Percentiles rank a stretch among this genome's conserved stretches.
phyloP scores from a whole-genome alignment of 2,888 invertebrate species.

The Megalurothrips usitatus region DNA sequence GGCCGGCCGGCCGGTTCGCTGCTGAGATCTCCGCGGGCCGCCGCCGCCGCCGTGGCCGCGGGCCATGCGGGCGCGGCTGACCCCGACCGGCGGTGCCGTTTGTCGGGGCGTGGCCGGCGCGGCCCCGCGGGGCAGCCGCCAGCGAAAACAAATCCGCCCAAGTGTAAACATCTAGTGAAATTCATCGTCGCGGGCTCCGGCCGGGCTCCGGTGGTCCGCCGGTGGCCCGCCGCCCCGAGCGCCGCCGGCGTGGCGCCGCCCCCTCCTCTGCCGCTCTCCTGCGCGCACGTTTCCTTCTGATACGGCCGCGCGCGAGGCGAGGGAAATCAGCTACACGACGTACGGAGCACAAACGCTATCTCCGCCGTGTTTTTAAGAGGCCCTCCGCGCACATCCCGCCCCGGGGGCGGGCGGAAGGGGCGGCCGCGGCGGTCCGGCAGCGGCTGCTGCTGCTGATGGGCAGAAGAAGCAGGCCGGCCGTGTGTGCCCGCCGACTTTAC shows the following conservation, averaged over 20 bases:
- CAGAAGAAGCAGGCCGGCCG: no score
- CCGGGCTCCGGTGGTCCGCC: no score
- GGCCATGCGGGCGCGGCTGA: neutral
- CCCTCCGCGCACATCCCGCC: neutral
- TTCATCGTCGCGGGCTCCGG: neutral
- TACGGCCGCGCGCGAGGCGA: no score
- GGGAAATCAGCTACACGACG: neutral
- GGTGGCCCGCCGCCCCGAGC: no score
- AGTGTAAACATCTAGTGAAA: constrained; percentile 14
- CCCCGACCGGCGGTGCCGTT: neutral
- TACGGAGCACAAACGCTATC: neutral
- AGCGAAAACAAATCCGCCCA: constrained; percentile 8
- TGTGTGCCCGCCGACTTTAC: no score
- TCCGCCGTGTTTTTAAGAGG: neutral
- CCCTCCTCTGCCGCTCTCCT: neutral
- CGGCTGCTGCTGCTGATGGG: no score
- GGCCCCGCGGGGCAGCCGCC: neutral
- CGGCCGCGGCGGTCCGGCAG: no score
- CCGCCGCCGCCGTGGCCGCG: neutral
- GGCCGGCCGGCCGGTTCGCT: neutral
- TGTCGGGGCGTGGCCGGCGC: neutral
- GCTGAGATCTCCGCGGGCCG: neutral
- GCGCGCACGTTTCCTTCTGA: neutral
- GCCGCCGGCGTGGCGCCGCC: neutral
- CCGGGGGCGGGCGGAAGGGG: neutral